A percentile compares a stretch with the other conserved stretches of the same genome.
Conservation (phyloP, 1,140 invertebrate species). For the Centruroides vittatus region DNA sequence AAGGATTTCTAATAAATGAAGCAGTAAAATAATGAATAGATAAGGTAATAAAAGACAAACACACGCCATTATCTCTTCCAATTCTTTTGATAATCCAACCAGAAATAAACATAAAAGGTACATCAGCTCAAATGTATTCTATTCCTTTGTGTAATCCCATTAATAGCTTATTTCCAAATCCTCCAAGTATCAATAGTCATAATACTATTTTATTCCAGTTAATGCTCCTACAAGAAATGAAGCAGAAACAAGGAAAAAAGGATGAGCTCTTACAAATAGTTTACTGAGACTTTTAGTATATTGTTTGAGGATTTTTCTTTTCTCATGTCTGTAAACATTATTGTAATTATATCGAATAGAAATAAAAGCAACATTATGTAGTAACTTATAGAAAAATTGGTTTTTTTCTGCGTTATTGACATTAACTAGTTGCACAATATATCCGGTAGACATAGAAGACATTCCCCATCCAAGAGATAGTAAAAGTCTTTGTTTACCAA, state of each 20-base stretch:
- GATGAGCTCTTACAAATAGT: neutral
- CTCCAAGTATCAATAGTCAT: conserved; percentile 38
- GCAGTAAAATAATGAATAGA: conserved; percentile 63
- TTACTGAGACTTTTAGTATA: conserved; percentile 6
- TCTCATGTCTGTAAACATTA: neutral
- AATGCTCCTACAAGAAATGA: conserved; percentile 66
- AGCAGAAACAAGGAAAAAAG: conserved; percentile 35
- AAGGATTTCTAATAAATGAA: conserved; percentile 53
- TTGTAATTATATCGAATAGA: neutral
- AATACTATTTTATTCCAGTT: conserved; percentile 73
- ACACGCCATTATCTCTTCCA: conserved; percentile 68
- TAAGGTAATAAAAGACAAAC: conserved; percentile 57
- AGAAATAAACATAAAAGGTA: conserved; percentile 8
- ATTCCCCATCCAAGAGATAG: conserved; percentile 7
- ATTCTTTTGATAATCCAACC: conserved; percentile 53
- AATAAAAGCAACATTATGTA: neutral
- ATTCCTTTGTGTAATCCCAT: conserved; percentile 45
- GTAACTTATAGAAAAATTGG: conserved; percentile 3
- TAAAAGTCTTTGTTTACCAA: conserved; percentile 6
- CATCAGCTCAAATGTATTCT: conserved; percentile 38
- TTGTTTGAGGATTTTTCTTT: conserved; percentile 1
- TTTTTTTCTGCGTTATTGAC: conserved; percentile 20
- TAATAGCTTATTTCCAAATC: conserved; percentile 41
- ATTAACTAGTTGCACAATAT: conserved; percentile 2
- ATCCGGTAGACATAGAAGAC: conserved; percentile 1